Evolutionary conservation across 2,113 vertebrate species (phyloP), one percentile per base, ranked within the genome.

Genomic region (Pimephales promelas): DNA sequence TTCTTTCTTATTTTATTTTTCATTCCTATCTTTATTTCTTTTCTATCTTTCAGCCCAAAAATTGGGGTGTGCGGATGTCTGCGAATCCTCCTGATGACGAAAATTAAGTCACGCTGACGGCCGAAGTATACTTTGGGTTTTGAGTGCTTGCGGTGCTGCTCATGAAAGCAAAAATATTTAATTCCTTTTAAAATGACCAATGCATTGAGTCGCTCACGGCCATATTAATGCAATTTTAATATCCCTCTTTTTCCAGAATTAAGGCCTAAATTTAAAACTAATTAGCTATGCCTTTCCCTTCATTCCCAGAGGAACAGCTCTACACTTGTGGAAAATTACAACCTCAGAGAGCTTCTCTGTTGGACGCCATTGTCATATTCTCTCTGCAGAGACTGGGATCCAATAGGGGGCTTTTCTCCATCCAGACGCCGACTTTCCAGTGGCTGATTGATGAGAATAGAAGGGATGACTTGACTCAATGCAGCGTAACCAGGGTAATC

Each of bases 401-500:
- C 57, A 36, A 81, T 16, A 62, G 49, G 61, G 47, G 52, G 31
- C 66, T 45, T 76, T 83, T 79, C 52, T 73, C 24, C 43, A 64
- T 64, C 79, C 85, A 71, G 78, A 76, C 26, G 28, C 56, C 0
- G 5, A 22, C 82, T 80, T 88, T 88, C 84, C 84, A 28, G 40
- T 77, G 86, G 73, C 80, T 89, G 86, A 86, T 76, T 82, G 88
- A 85, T 71, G 82, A 86, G 87, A 89, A 86, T 88, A 70, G 84
- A 78, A 70, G 68, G 28, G 81, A 85, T 86, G 87, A 84, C 73
- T 71, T 66, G 73, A 88, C 73, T 84, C 87, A 88, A 85, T 89
- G 87, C 81, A 84, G 80, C 84, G 83, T 87, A 86, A 83, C 90
- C 84, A 73, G 82, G 84, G 85, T 89, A 85, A 89, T 89, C 85